Evolutionary conservation across 2,888 invertebrate genomes (phyloP), one percentile per base, ranked within the genome.

Genomic region (Nomada flava): DNA sequence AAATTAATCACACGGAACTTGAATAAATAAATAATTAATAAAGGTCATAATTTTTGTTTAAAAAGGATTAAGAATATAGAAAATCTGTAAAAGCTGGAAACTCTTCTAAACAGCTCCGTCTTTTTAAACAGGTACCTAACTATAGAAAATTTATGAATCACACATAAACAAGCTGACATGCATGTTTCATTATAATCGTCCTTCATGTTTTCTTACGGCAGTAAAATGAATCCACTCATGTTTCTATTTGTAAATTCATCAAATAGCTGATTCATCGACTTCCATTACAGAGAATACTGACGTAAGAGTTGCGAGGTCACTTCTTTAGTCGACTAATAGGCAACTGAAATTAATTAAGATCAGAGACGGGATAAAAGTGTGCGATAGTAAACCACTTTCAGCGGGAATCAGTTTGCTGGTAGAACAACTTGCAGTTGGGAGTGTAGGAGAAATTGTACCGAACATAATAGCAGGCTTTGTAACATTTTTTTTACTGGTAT

Each of bases 281-380:
- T 47, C 57, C 72, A 69, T 75, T 74, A 52, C 60, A 44, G 44
- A 29, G 36, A 47, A 62, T 53, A 57, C 57, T 68, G 82, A 85
- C 82, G 77, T 72, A 82, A 82, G 64, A 57, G 57, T 10, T 20
- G 63, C 72, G 70, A 57, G 82, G 82, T 76, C 82, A 63, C 71
- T 42, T 26, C 67, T 57, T 44, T 23, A 69, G 65, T 52, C 84
- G 70, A 53, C 67, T 84, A 84, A 86, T 84, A 81, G 83, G 52
- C 78, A 73, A 76, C 86, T 86, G 84, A 81, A 86, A 86, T 86
- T 84, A 86, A 86, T 86, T 86, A 86, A 84, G 86, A 84, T 84
- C 78, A 79, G 50, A 36, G 18, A 52, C 69, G 50, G 79, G 85
- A 85, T 85, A 82, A 82, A 85, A 82, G 71, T 82, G 63, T 44